phyloP scores from a whole-genome alignment of 2,113 vertebrate genomes.

The Gambusia affinis region DNA sequence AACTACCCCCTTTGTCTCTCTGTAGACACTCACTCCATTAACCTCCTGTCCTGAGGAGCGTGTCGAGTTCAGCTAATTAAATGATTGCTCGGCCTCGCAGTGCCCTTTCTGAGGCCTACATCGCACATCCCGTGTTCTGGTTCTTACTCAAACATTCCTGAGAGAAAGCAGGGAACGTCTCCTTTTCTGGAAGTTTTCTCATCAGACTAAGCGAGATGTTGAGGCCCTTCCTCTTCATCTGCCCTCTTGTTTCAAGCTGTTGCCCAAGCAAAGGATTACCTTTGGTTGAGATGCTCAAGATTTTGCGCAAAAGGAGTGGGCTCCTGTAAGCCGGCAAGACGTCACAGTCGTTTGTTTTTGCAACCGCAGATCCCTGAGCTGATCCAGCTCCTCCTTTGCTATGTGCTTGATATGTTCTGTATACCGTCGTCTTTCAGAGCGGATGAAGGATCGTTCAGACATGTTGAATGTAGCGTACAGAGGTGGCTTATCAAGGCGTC shows the following conservation, averaged over 20 bases:
- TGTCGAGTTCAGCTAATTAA: constrained; percentile 36
- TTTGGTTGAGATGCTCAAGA: constrained; percentile 12
- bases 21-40: constrained; percentile 24
- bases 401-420: constrained; percentile 6
- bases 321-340: not conserved
- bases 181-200: constrained; percentile 77
- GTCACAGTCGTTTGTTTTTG: not conserved
- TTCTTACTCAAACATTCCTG: constrained; percentile 62
- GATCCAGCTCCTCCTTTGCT: constrained; percentile 7
- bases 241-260: constrained; percentile 26
- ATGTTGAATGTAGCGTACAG: not conserved
- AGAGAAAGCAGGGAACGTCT: constrained; percentile 52
- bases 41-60: constrained; percentile 21
- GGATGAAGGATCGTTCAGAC: constrained; percentile 24
- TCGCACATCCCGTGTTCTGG: constrained; percentile 34
- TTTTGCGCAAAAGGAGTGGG: not conserved
- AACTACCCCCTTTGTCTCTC: not conserved
- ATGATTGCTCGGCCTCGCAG: not conserved
- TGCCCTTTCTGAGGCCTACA: constrained; percentile 5
- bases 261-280: constrained; percentile 61
- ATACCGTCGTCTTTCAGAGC: not conserved
- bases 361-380: not conserved
- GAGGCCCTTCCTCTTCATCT: constrained; percentile 8
- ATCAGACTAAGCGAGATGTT: constrained; percentile 33
- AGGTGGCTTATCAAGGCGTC: not conserved